Base-by-base conservation (phyloP, 30 jellyfish, hydroid and myxozoan genomes). In the Pelagia noctiluca region DNA sequence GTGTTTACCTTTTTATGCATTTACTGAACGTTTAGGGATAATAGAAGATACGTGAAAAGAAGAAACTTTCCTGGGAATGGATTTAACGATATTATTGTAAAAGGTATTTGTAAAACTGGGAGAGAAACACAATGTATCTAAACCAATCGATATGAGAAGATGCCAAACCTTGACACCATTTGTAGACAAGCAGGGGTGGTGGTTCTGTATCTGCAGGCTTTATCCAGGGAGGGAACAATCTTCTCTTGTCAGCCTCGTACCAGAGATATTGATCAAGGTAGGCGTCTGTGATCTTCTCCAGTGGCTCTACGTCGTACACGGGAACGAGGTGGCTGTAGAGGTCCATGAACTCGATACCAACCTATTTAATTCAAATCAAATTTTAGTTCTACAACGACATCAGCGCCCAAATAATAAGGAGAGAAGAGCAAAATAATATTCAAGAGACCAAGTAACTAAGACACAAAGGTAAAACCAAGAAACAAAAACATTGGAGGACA, bases 121-220 rank as follows among this genome's bases (percentile, higher is more conserved):
- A n/a, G n/a, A n/a, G n/a, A n/a, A n/a, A n/a, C n/a, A n/a, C n/a
- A n/a, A n/a, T n/a, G n/a, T n/a, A n/a, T n/a, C n/a, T n/a, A n/a
- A n/a, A n/a, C n/a, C n/a, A n/a, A n/a, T n/a, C n/a, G n/a, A n/a
- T n/a, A n/a, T n/a, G n/a, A n/a, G n/a, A n/a, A n/a, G n/a, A n/a
- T n/a, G n/a, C n/a, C 33, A 11, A 30, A 94, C 99, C 99, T 85
- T 95, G 99, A 71, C 99, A 95, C 99, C 99, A 95, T 82, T 95
- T 95, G 97, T 95, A 95, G 25, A 89, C 96, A 37, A 95, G 90
- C 7, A 95, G 84, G 0, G 99, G 99, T 0, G 99, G 99, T 32
- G 99, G 99, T 34, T 95, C 99, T 4, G 99, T 95, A 49, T 95
- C 99, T 0, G 99, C 93, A 33, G 99, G 99, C 71, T 95, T 95